These are phyloP conservation scores for Heliconius hewitsoni DNA, from an alignment of 1,140 invertebrate species.

Conservation along the genomic window DNA sequence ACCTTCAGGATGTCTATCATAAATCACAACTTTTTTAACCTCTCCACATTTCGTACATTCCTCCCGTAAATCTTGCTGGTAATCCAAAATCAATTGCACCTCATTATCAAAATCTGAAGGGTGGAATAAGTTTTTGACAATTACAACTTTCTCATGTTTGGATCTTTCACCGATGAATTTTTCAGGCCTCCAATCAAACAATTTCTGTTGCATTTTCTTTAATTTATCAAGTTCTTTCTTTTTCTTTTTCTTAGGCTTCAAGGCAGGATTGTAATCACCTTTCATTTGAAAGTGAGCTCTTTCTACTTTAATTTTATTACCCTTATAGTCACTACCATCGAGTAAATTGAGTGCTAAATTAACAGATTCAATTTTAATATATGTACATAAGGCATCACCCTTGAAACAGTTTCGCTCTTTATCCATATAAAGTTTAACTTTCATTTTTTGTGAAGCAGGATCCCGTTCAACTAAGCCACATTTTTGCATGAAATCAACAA, in stretches of 20 bases:
- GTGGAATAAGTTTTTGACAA: conserved; percentile 97
- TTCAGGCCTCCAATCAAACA: conserved; percentile 98
- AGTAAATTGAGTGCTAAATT: conserved; percentile 95
- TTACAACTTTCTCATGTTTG: conserved; percentile 94
- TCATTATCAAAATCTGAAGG: conserved; percentile 95
- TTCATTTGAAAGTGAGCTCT: conserved; percentile 97
- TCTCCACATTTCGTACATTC: conserved; percentile 96
- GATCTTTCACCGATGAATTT: conserved; percentile 90
- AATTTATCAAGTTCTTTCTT: conserved; percentile 94
- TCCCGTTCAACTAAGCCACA: conserved; percentile 98
- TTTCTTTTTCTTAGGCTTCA: conserved; percentile 96
- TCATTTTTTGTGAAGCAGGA: conserved; percentile 90
- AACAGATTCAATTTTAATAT: conserved; percentile 98
- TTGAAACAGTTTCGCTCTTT: conserved; percentile 91
- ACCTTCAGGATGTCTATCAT: conserved; percentile 97
- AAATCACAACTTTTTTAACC: conserved; percentile 95
- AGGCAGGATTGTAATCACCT: conserved; percentile 95
- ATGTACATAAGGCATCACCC: conserved; percentile 98
- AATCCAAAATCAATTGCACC: conserved; percentile 93
- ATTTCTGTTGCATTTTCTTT: conserved; percentile 96
- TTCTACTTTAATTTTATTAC: conserved; percentile 93
- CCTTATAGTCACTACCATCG: conserved; percentile 92
- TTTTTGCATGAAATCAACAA: conserved; percentile 96
- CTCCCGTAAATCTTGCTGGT: conserved; percentile 93
- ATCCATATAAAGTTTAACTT: conserved; percentile 97